These are phyloP conservation scores for Drosophila guanche DNA, from an alignment of 1,140 invertebrate species.

Conservation along the genomic window DNA sequence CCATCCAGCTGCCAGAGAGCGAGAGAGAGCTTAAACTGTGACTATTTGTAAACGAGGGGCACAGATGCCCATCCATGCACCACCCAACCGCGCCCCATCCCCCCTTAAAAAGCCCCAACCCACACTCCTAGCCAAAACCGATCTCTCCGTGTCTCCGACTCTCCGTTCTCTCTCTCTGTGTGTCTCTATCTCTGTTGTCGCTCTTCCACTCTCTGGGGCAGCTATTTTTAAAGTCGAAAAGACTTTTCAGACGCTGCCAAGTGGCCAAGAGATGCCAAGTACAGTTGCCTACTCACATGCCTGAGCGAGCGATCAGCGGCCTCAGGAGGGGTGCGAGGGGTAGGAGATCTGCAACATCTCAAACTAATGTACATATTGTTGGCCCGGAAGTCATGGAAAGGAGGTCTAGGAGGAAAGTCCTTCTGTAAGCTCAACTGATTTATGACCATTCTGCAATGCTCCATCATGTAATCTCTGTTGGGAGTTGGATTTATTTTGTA, in stretches of 20 bases:
- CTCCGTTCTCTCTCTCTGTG: not conserved
- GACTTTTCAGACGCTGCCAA: conserved; percentile 64
- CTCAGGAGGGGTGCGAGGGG: too few relatives aligned
- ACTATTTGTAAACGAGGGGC: conserved; percentile 46
- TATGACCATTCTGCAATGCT: too few relatives aligned
- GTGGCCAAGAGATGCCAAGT: conserved; percentile 61
- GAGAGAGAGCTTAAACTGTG: conserved; percentile 55
- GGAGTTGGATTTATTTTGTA: too few relatives aligned
- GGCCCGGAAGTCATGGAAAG: too few relatives aligned
- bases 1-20: too few relatives aligned
- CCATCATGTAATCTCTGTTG: too few relatives aligned
- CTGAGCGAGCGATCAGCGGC: conserved; percentile 23
- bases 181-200: conserved; percentile 4
- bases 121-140: conserved; percentile 46
- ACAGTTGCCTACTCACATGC: conserved; percentile 59
- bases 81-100: not conserved
- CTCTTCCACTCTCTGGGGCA: conserved; percentile 42
- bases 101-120: conserved; percentile 7
- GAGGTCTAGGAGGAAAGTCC: too few relatives aligned
- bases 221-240: conserved; percentile 78
- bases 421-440: not conserved
- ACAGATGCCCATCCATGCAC: not conserved
- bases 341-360: too few relatives aligned
- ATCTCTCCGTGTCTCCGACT: conserved; percentile 29
- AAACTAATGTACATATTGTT: too few relatives aligned